A percentile compares a stretch with the other conserved stretches of the same genome.
These are phyloP conservation scores for Mola mola DNA, from an alignment of 2,113 vertebrate species.

Conservation along the genomic window DNA sequence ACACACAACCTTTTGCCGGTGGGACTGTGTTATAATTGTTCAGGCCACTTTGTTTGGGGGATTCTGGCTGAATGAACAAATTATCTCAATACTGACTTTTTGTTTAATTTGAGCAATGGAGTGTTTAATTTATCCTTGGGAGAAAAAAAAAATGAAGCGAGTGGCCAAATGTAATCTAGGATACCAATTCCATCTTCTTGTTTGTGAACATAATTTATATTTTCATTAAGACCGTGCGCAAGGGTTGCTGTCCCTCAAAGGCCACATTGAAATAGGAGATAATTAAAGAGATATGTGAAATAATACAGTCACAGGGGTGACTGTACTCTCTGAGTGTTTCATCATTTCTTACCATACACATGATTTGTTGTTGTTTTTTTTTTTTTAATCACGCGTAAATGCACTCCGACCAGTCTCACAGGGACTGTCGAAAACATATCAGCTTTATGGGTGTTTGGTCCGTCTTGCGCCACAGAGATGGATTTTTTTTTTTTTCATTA, in stretches of 20 bases:
- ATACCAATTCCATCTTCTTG: constrained; percentile 42
- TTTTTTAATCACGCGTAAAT: constrained; percentile 39
- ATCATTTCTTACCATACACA: constrained; percentile 14
- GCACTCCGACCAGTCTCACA: constrained; percentile 13
- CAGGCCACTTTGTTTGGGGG: constrained; percentile 61
- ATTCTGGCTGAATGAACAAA: constrained; percentile 67
- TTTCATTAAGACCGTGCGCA: constrained; percentile 41
- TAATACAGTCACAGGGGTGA: constrained; percentile 36
- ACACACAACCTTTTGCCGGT: constrained; percentile 54
- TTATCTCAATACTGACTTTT: constrained; percentile 63
- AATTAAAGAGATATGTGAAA: constrained; percentile 57
- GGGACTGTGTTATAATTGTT: constrained; percentile 64
- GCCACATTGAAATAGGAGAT: constrained; percentile 42
- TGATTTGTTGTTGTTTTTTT: neutral
- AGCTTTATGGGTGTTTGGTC: constrained; percentile 58
- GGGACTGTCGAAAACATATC: constrained; percentile 44
- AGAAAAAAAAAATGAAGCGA: constrained; percentile 26
- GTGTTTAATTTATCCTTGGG: constrained; percentile 47
- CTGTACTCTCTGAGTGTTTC: constrained; percentile 12
- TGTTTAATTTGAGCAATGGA: constrained; percentile 42
- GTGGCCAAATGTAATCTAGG: constrained; percentile 62
- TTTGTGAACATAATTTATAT: constrained; percentile 58
- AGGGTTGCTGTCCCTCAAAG: constrained; percentile 28
- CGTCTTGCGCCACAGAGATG: constrained; percentile 44
- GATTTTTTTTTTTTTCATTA: constrained; percentile 62